Evolutionary conservation across 1,140 invertebrate genomes (phyloP).

Genomic region (Listronotus oregonensis): DNA sequence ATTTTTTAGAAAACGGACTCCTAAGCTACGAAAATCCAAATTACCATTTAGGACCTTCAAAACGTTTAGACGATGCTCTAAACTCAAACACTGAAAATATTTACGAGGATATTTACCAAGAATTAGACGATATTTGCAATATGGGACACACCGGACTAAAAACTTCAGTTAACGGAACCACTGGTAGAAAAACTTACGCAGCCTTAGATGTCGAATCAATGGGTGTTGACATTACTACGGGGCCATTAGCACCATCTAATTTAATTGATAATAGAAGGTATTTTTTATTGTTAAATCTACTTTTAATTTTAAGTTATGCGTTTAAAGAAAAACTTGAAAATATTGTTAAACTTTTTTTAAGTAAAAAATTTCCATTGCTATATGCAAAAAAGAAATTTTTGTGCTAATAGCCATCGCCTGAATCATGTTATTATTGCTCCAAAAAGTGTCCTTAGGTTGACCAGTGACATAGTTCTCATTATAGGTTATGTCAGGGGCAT

Average conservation of each 20-base stretch:
- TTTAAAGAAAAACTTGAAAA: no score
- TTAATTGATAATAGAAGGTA: conserved; percentile 60
- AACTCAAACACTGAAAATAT: conserved; percentile 72
- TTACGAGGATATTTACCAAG: conserved; percentile 66
- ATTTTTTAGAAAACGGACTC: conserved; percentile 77
- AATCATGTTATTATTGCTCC: no score
- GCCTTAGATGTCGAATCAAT: conserved; percentile 70
- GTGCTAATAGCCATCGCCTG: no score
- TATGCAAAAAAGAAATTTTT: no score
- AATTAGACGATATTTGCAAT: conserved; percentile 65
- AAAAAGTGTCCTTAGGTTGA: no score
- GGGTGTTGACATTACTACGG: conserved; percentile 71
- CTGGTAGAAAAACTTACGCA: conserved; percentile 67
- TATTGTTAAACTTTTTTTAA: no score
- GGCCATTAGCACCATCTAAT: conserved; percentile 59
- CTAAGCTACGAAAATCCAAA: conserved; percentile 87
- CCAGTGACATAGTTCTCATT: no score
- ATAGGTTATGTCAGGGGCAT: no score
- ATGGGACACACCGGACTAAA: conserved; percentile 50
- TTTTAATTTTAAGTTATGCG: no score
- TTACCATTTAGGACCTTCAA: conserved; percentile 77
- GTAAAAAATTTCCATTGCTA: no score
- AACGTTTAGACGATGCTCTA: conserved; percentile 74
- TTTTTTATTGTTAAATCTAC: neutral
- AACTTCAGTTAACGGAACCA: conserved; percentile 43